These are phyloP conservation scores for Xanthia togata DNA, from an alignment of 2,888 invertebrate genomes.

Conservation along the genomic window DNA sequence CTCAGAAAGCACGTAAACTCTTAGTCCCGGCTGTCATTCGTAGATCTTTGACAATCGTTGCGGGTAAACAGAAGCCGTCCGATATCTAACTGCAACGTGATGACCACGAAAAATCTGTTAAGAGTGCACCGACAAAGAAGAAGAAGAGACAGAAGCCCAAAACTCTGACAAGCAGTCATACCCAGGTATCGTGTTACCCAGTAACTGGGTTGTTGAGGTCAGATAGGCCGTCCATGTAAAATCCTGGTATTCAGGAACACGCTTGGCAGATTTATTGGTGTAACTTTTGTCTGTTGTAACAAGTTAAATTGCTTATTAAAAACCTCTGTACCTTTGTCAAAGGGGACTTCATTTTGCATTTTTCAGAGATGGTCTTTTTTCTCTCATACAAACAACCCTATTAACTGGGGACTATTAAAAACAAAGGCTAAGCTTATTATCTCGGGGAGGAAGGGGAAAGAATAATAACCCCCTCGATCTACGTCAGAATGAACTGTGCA, in stretches of 20 bases:
- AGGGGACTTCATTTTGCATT: slow-evolving; percentile 57
- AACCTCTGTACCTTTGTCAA: slow-evolving; percentile 27
- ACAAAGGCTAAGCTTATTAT: slow-evolving; percentile 70
- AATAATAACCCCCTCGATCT: slow-evolving; percentile 59
- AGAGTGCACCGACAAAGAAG: too few relatives aligned
- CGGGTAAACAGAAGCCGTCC: neutral
- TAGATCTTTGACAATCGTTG: neutral
- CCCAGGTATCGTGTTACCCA: neutral
- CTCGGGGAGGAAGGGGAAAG: slow-evolving; percentile 50
- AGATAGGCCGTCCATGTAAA: neutral
- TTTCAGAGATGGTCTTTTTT: slow-evolving; percentile 44
- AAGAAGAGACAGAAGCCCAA: neutral
- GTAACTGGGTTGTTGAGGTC: neutral
- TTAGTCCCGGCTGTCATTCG: neutral
- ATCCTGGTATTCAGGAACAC: neutral
- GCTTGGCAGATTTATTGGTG: neutral
- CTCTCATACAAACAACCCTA: slow-evolving; percentile 58
- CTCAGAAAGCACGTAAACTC: neutral
- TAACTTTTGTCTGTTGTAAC: neutral
- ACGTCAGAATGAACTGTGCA: slow-evolving; percentile 40
- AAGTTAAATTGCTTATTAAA: slow-evolving; percentile 41
- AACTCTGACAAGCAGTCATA: neutral
- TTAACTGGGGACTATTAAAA: slow-evolving; percentile 66
- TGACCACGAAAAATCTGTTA: too few relatives aligned
- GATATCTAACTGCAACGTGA: too few relatives aligned